These are phyloP conservation scores for Neodiprion virginianus DNA, from an alignment of 1,140 invertebrate genomes.

Conservation along the genomic window DNA sequence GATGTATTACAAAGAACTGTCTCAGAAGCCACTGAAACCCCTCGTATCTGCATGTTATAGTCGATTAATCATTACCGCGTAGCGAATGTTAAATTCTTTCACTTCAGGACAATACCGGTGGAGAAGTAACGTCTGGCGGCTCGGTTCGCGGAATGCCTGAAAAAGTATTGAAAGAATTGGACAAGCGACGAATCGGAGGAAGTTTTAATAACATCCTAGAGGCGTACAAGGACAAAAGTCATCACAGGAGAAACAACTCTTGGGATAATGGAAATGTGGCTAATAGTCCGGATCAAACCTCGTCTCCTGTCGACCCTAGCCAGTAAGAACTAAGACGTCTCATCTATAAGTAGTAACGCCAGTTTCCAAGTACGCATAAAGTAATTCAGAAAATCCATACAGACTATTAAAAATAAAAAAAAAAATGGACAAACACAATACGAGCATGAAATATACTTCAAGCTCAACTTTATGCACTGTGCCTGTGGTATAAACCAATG, in stretches of 20 bases:
- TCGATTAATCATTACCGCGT: neutral
- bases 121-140: slow-evolving; percentile 24
- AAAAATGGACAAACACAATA: neutral
- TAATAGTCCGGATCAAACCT: slow-evolving; percentile 41
- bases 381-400: neutral
- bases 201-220: slow-evolving; percentile 57
- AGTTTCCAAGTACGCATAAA: neutral
- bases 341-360: neutral
- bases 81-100: too few species aligned
- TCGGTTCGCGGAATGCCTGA: slow-evolving; percentile 57
- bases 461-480: neutral
- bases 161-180: slow-evolving; percentile 66
- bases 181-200: slow-evolving; percentile 65
- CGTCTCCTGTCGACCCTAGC: slow-evolving; percentile 37
- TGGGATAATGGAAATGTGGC: slow-evolving; percentile 56
- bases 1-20: neutral
- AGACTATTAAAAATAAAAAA: neutral
- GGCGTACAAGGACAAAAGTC: slow-evolving; percentile 55
- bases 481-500: neutral
- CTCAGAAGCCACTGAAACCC: slow-evolving; percentile 17
- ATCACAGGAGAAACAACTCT: slow-evolving; percentile 54
- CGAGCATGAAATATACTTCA: slow-evolving; percentile 5
- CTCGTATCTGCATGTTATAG: slow-evolving; percentile 14
- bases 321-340: slow-evolving; percentile 31
- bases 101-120: neutral